Conservation (phyloP, 2,113 vertebrate genomes). For the Telmatochromis sp. region DNA sequence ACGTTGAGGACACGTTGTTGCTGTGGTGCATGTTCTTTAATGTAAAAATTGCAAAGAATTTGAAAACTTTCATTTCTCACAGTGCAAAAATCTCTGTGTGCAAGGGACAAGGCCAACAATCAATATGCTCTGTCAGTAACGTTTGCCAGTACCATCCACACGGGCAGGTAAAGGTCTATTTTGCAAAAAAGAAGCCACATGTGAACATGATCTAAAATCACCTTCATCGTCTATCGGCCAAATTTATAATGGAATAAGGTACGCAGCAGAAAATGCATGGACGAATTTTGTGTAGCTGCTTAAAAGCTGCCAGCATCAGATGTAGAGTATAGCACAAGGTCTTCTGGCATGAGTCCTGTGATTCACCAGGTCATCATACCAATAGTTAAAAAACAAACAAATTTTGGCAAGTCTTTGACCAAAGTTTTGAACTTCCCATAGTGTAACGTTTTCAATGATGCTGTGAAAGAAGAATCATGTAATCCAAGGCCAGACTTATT, state of each 20-base stretch:
- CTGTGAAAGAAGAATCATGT: background rate
- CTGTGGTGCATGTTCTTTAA: background rate
- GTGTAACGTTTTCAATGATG: background rate
- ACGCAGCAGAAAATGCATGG: background rate
- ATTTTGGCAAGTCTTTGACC: background rate
- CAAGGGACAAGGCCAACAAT: background rate
- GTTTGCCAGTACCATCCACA: background rate
- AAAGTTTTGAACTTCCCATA: fast-evolving
- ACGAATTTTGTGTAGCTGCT: background rate
- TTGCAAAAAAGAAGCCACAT: fast-evolving
- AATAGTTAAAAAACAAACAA: fast-evolving
- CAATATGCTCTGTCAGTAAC: fast-evolving
- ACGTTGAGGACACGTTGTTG: fast-evolving
- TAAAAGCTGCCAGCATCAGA: background rate
- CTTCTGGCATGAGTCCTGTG: background rate
- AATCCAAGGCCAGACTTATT: background rate
- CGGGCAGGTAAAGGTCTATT: background rate
- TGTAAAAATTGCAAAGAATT: background rate
- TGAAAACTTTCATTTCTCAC: background rate
- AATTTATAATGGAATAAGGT: background rate
- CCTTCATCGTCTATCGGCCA: fast-evolving
- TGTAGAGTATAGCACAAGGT: background rate
- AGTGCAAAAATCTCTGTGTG: background rate
- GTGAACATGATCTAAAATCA: background rate
- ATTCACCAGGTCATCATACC: background rate